Base-by-base conservation (phyloP, 2,888 invertebrate genomes). In the Trisateles emortualis region DNA sequence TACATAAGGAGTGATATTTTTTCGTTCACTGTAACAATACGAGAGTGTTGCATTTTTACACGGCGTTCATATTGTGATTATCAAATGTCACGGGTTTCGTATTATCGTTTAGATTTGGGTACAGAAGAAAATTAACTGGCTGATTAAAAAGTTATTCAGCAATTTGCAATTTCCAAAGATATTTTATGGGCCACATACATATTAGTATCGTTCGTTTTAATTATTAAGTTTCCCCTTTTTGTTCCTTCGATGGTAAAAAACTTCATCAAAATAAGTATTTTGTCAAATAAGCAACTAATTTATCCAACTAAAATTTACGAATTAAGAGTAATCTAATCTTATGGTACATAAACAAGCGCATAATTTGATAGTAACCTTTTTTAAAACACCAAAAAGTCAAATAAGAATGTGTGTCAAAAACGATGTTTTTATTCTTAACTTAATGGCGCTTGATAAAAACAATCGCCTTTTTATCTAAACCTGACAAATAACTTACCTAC, bases 61-160 rank as follows among this genome's bases (percentile, higher is more conserved):
- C 68, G 71, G 64, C 59, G 53, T 63, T 68, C 68, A 67, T 52
- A 56, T 66, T 59, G 68, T 56, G 67, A 68, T 68, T 68, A 68
- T 63, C 59, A 63, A 70, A 67, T 68, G 68, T 71, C 68, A 68
- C 71, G 68, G 68, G 53, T 57, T 63, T 53, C 44, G 40, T 56
- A 67, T 59, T 67, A 71, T 56, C 53, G 64, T 71, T 68, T 52
- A 64, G 64, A 68, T 63, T 68, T 68, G 67, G 55, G 59, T 70
- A 56, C 42, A 68, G 48, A 68, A 52, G 68, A 54, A 68, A 68
- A 68, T 68, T 68, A 68, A 68, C 56, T 68, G 62, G 52, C 67
- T 68, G 71, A 68, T 70, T 68, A 67, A 68, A 70, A 68, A 59
- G 55, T 63, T 59, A 51, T 33, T 51, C 39, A 39, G 26, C 33